Conservation (phyloP, 2,113 vertebrate genomes). For the Hemicordylus capensis region DNA sequence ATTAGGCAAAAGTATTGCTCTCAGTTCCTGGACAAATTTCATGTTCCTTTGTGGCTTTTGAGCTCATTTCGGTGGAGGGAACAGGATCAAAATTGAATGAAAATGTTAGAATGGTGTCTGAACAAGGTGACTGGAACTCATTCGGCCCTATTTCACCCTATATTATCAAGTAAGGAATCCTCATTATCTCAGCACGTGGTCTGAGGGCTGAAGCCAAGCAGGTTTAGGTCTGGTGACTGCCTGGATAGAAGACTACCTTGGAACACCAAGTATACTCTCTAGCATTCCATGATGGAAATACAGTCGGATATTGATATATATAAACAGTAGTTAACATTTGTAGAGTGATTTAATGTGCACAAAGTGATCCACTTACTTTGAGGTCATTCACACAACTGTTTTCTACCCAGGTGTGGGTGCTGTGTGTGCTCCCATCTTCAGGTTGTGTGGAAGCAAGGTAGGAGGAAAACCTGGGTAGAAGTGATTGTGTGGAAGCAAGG, state of each 20-base stretch:
- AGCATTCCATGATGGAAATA: neutral
- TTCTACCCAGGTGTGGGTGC: too few relatives aligned
- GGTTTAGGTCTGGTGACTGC: neutral
- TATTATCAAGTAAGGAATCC: neutral
- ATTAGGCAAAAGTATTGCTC: conserved; percentile 46
- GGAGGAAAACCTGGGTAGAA: too few relatives aligned
- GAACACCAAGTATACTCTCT: neutral
- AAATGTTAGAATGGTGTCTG: neutral
- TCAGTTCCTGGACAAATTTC: conserved; percentile 9
- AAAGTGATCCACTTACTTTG: neutral
- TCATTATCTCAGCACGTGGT: neutral
- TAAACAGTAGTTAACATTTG: neutral
- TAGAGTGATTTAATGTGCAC: neutral
- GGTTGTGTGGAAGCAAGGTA: too few relatives aligned
- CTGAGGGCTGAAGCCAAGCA: neutral
- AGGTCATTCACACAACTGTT: too few relatives aligned
- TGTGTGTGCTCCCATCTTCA: too few relatives aligned
- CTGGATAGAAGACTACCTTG: neutral
- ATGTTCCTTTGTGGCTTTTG: conserved; percentile 28
- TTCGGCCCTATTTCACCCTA: neutral
- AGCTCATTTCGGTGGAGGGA: neutral
- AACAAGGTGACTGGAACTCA: conserved; percentile 14
- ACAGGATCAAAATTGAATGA: neutral
- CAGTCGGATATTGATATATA: neutral
- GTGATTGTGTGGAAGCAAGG: too few relatives aligned